Base-by-base conservation (phyloP, 2,113 vertebrate species). In the Prinia subflava region DNA sequence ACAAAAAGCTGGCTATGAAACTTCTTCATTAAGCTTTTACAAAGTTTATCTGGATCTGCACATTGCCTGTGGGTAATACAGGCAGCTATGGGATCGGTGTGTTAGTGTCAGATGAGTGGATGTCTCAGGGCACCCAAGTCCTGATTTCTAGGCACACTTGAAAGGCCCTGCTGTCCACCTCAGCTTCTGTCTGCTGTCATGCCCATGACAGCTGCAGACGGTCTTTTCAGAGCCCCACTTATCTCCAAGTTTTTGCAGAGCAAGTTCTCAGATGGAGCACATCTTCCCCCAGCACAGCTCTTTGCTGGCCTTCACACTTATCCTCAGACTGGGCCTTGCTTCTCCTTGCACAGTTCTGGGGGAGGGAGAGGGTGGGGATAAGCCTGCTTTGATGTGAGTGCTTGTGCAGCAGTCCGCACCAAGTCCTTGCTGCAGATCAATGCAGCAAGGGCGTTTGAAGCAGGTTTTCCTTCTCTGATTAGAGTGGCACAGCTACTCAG, bases 161-260 rank as follows among this genome's bases (percentile, higher is more conserved):
- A 52, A 75, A 63, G 35, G 21, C 56, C 2, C 2, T 30, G 53
- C 67, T 68, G 13, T n/a, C n/a, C 55, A 22, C 39, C 35, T 55
- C 33, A 35, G 14, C 39, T 33, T 25, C 31, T 62, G 2, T 35
- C 46, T 89, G 28, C 33, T 73, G 44, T 73, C 44, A 24, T 4
- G 6, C 24, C n/a, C 41, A 20, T 17, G 1, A 11, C 53, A 83
- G 39, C 91, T 53, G 56, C 71, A 60, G 50, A 13, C 0, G 0
- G 12, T 41, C 46, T 80, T 42, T 57, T n/a, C 37, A 41, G 68
- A 94, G 31, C 20, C 31, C 15, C 4, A 2, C 33, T 67, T 42
- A 42, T 16, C 16, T 31, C 33, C 0, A 2, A 4, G 33, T 39
- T 56, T 42, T 83, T 63, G 33, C 25, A 35, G 25, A 53, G 42